Conservation (phyloP, 2,888 invertebrate species). For the Linnaemya tessellans region DNA sequence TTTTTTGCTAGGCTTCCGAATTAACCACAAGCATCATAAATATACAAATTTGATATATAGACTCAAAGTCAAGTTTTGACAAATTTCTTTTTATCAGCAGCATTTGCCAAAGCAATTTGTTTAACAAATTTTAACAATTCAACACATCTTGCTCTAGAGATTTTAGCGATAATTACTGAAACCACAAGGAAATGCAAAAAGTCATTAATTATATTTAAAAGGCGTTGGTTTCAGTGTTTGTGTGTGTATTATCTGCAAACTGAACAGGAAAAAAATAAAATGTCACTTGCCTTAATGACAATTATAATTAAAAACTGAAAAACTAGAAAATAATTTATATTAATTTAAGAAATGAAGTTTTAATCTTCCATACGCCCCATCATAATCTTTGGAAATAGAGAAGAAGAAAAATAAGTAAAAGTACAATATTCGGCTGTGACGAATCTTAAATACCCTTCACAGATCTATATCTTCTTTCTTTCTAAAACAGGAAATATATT, state of each 20-base stretch:
- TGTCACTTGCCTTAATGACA: conserved; percentile 65
- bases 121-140: conserved; percentile 39
- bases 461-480: too few relatives aligned
- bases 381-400: conserved; percentile 12
- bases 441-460: too few relatives aligned
- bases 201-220: conserved; percentile 52
- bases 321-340: conserved; percentile 52
- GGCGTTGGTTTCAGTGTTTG: not conserved
- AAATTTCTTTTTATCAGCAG: conserved; percentile 39
- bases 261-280: conserved; percentile 38
- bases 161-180: conserved; percentile 23
- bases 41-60: conserved; percentile 25
- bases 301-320: conserved; percentile 44
- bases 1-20: not conserved
- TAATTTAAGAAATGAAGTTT: conserved; percentile 45
- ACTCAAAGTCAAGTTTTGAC: conserved; percentile 37
- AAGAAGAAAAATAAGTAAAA: too few relatives aligned
- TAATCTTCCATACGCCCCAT: conserved; percentile 28
- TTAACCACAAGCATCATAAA: not conserved
- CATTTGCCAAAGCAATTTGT: conserved; percentile 43
- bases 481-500: too few relatives aligned
- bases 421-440: too few relatives aligned
- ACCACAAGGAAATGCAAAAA: conserved; percentile 7
- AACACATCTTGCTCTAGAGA: conserved; percentile 20
- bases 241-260: not conserved